Evolutionary conservation across 2,113 vertebrate species (phyloP), one percentile per base, ranked within the genome.

Genomic region (Eulemur rufifrons): DNA sequence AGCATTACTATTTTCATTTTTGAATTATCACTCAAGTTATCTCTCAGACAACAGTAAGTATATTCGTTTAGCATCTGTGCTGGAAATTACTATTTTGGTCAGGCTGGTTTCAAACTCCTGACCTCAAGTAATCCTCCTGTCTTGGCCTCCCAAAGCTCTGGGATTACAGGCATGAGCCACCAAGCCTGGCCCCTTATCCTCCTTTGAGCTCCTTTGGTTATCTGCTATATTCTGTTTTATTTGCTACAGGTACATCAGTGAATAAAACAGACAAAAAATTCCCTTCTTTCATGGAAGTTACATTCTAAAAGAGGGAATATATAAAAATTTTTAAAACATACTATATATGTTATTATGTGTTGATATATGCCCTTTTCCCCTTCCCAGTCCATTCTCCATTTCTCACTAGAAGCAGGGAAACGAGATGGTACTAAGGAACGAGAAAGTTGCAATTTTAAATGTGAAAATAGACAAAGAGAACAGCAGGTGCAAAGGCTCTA

Each of bases 1-100:
- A 73, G 94, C 89, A 77, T 56, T 97, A 81, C 27, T 92, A 3
- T 86, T 92, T 94, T 84, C 61, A 21, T 50, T 83, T 95, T 94
- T 96, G 3, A 78, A 78, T 88, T 92, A 84, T 80, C 45, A 86
- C 23, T 77, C 61, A 92, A 78, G 74, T 88, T 92, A 84, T 80
- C 45, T 83, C 29, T 77, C 61, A 92, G 34, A 92, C 25, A 92
- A 17, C 85, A 54, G 23, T 95, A 77, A 73, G 6, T 61, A 39
- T 91, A 64, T 54, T 87, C 18, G 13, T 52, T 92, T 95, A 89
- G 54, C 81, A 78, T 45, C 54, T 89, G 25, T 87, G 15, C 77
- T 63, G 50, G 61, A 95, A 74, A 91, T 89, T 89, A 63, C 25
- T 63, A 64, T 66, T 86, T 91, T 77, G 39, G 25, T 56, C 54